Evolutionary conservation across 37 sponge, comb jelly and placozoan species (phyloP), one percentile per base, ranked within the genome.

Genomic region (Corticium candelabrum): DNA sequence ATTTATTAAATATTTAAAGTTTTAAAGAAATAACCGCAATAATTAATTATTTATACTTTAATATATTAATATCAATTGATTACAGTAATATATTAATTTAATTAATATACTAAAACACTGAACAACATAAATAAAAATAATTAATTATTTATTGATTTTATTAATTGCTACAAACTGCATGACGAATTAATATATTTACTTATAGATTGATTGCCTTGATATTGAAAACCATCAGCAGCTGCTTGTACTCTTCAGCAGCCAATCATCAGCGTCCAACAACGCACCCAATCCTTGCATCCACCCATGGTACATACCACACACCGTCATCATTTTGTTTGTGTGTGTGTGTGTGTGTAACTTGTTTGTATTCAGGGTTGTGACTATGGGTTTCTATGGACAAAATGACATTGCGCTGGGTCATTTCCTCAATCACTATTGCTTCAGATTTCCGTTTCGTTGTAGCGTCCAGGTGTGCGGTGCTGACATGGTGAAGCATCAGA

Each of bases 361-460:
- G 62, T 27, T 50, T 50, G 15, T 50, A 50, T 50, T 50, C 62
- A 50, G 62, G 62, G 21, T 50, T 7, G 71, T 80, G 3, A 80
- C 32, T 35, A 78, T 97, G 88, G 74, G 78, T 71, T 97, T 86
- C 87, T 97, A 97, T 67, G 88, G 91, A 1, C 78, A 76, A 36
- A 93, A 93, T 71, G 99, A 97, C 76, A 82, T 94, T 1, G 67
- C 90, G 3, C 81, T 97, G 27, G 94, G 94, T 33, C 88, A 89
- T 34, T 97, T 97, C 76, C 90, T 97, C 27, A 78, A 80, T 5
- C 82, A 84, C 27, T 91, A 90, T 82, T 97, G 99, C 67, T 97
- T 93, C 41, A 32, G 69, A 21, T 71, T 71, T 30, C 68, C 81
- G 2, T 80, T 71, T 70, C 80, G 69, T 36, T 94, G 95, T 57